A percentile compares a stretch with the other conserved stretches of the same genome.
Evolutionary conservation across 2,113 vertebrate species (phyloP).

Genomic region (Hippopotamus amphibius): DNA sequence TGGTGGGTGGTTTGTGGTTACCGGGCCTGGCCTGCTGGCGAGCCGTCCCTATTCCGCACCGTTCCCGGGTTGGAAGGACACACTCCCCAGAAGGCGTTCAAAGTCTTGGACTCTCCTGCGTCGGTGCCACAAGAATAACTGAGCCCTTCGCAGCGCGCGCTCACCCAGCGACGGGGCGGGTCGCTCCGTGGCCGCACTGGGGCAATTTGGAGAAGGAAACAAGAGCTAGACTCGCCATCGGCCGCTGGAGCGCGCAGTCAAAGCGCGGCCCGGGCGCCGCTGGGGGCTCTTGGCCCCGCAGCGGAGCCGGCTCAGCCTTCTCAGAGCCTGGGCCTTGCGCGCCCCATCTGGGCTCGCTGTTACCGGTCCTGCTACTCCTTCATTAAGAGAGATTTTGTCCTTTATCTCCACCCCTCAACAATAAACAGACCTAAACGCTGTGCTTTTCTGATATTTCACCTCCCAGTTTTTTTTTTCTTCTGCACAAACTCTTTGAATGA

Average conservation of each 20-base stretch:
- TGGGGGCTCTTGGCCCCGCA: accelerated
- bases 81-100: not conserved
- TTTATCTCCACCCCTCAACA: not conserved
- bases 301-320: not conserved
- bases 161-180: accelerated
- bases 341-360: too few species aligned
- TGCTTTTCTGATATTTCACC: constrained; percentile 2
- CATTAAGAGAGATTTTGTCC: not conserved
- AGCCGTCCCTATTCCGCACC: not conserved
- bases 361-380: not conserved
- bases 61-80: not conserved
- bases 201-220: not conserved
- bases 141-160: accelerated
- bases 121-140: accelerated
- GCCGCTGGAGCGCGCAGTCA: accelerated
- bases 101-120: not conserved
- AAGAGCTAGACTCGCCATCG: not conserved
- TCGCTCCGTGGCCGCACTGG: accelerated
- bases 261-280: accelerated
- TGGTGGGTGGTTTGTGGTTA: not conserved
- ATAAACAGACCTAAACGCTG: not conserved
- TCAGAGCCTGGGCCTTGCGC: too few species aligned
- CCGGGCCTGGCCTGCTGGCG: accelerated
- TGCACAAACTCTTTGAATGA: not conserved
- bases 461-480: not conserved